Conservation (phyloP, 2,888 invertebrate genomes). For the Ischnura elegans region DNA sequence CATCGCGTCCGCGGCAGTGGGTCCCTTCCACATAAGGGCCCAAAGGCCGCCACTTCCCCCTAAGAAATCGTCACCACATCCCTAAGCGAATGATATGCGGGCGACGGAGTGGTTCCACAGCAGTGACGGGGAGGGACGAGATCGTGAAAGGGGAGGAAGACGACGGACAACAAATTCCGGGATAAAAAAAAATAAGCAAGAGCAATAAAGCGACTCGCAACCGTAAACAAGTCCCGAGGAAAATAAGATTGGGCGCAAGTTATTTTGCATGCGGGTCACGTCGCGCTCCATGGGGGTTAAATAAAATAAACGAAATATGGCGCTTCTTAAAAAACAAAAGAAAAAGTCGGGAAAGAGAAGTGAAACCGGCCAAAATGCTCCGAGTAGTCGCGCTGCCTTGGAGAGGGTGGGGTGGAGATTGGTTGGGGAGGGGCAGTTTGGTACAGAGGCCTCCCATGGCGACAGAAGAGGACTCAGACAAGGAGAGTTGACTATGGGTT, state of each 20-base stretch:
- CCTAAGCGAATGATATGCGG: not conserved
- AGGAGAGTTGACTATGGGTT: not conserved
- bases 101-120: not conserved
- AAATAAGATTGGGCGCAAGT: not conserved
- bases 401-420: no score
- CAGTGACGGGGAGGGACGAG: not conserved
- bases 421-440: not conserved
- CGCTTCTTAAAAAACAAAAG: not conserved
- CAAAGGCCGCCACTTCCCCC: not conserved
- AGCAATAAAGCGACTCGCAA: conserved; percentile 1
- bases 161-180: not conserved
- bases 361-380: not conserved
- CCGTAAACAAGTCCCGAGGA: conserved; percentile 14
- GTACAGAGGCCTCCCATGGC: not conserved
- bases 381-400: no score
- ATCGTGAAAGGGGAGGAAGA: not conserved
- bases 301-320: not conserved
- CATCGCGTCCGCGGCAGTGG: not conserved
- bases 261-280: conserved; percentile 27
- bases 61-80: not conserved
- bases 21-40: not conserved
- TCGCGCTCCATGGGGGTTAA: not conserved
- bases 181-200: conserved; percentile 10
- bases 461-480: conserved; percentile 23
- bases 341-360: not conserved